A percentile compares a stretch with the other conserved stretches of the same genome.
Evolutionary conservation across 2,797 vertebrate species (phyloP).

Genomic region (Melanotaenia nigrans): DNA sequence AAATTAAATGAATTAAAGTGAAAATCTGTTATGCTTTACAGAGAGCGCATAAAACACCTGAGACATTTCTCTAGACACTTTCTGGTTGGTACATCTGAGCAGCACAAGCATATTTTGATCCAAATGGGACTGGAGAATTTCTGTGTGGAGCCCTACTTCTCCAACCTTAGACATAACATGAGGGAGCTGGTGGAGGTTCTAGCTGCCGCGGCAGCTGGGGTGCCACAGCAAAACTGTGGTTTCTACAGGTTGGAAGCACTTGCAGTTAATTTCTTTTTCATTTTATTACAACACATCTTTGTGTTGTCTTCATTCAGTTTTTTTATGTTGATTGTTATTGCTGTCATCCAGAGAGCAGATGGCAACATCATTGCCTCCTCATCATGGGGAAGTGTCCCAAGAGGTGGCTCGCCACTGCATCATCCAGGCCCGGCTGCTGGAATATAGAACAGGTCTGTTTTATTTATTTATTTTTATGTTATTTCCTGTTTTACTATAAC

Average conservation of each 20-base stretch:
- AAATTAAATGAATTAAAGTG: too few relatives aligned
- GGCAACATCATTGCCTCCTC: neutral
- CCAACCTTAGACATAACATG: conserved; percentile 92
- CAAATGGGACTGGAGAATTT: conserved; percentile 91
- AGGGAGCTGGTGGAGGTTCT: conserved; percentile 88
- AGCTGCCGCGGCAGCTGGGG: conserved; percentile 86
- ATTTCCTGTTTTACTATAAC: neutral
- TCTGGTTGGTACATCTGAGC: conserved; percentile 82
- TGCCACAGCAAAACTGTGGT: conserved; percentile 81
- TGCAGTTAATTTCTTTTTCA: neutral
- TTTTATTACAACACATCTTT: neutral
- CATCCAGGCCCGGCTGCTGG: conserved; percentile 89
- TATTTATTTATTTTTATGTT: neutral
- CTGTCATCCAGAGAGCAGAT: conserved; percentile 46
- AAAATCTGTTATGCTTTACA: neutral
- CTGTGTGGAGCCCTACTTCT: conserved; percentile 91
- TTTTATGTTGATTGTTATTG: neutral
- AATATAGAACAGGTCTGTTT: conserved; percentile 90
- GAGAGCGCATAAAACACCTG: conserved; percentile 83
- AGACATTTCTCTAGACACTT: conserved; percentile 85
- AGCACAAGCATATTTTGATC: conserved; percentile 86
- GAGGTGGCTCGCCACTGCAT: conserved; percentile 91
- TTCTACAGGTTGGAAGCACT: conserved; percentile 81
- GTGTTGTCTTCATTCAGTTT: too few relatives aligned
- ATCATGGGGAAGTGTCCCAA: conserved; percentile 81